Evolutionary conservation across 2,113 vertebrate genomes (phyloP), one percentile per base, ranked within the genome.

Genomic region (Rutilus rutilus): DNA sequence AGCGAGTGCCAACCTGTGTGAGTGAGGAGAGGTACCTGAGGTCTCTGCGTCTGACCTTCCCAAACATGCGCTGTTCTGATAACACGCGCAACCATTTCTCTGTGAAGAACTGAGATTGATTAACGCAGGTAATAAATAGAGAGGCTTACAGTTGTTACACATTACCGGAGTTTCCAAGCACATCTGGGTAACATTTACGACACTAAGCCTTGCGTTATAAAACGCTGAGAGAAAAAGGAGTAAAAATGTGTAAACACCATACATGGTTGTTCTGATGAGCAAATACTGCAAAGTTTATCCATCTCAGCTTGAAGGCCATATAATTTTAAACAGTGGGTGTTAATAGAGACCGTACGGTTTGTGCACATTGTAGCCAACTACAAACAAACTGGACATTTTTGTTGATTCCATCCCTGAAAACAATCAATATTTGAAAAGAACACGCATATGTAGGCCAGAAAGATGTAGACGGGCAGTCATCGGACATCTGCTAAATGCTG

Each of bases 181-280:
- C 88, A 89, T 85, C 86, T 89, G 88, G 86, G 83, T 69, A 89
- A 79, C 86, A 67, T 89, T 89, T 87, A 87, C 67, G 39, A 87
- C 85, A 85, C 42, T 73, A 74, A 47, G 33, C 54, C 30, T 42
- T 65, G 39, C 19, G 15, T 60, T 83, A 79, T 74, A 79, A 57
- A 76, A 52, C 8, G 27, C 50, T 8, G 75, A 11, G 14, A 19
- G 11, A 78, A 30, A 54, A 21, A 30, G 52, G 17, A 36, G 36
- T 47, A 50, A 83, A 87, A 73, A 81, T 14, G 19, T 52, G 78
- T 84, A 82, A 89, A 86, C 81, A 74, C 52, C 78, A 85, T 83
- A 85, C 78, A 85, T 78, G 83, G 83, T 67, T 62, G 88, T 52
- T 74, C 33, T 23, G 86, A 59, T 73, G 81, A 71, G 62, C 60